Percentiles rank a stretch among this genome's conserved stretches.
Conservation (phyloP, 2,797 vertebrate species). For the Dicrostonyx torquatus region DNA sequence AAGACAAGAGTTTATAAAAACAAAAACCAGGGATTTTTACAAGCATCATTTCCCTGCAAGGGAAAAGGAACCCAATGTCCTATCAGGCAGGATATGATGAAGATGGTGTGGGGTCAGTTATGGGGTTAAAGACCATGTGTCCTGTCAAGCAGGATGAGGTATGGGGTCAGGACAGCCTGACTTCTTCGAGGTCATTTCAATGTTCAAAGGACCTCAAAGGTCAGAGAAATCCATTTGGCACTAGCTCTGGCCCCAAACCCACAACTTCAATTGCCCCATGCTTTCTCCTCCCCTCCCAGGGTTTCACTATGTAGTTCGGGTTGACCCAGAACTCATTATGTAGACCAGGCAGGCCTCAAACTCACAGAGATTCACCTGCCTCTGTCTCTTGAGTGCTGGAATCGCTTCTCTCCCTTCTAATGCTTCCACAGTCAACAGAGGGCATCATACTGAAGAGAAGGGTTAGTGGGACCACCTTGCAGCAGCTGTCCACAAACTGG, state of each 20-base stretch:
- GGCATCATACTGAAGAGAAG: neutral
- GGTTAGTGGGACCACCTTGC: rapidly evolving
- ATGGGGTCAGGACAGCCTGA: neutral
- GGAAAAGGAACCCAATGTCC: neutral
- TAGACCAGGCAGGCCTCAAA: neutral
- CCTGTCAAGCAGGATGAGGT: neutral
- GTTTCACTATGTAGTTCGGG: neutral
- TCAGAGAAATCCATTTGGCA: neutral
- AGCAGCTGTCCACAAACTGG: neutral
- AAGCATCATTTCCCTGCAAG: neutral
- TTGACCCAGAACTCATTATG: neutral
- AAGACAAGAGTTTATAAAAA: neutral
- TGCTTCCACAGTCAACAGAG: neutral
- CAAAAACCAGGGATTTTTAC: neutral
- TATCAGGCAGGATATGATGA: neutral
- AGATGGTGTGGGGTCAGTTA: neutral
- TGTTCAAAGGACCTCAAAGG: neutral
- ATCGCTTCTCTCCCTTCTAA: neutral
- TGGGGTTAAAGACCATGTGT: neutral
- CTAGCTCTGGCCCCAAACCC: neutral
- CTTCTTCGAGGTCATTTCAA: neutral
- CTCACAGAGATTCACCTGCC: neutral
- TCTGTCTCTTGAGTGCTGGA: neutral
- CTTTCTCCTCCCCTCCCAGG: neutral
- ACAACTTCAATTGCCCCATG: rapidly evolving